A percentile compares a stretch with the other conserved stretches of the same genome.
Evolutionary conservation across 37 sponge, comb jelly and placozoan species (phyloP).

Genomic region (Ianthella basta): DNA sequence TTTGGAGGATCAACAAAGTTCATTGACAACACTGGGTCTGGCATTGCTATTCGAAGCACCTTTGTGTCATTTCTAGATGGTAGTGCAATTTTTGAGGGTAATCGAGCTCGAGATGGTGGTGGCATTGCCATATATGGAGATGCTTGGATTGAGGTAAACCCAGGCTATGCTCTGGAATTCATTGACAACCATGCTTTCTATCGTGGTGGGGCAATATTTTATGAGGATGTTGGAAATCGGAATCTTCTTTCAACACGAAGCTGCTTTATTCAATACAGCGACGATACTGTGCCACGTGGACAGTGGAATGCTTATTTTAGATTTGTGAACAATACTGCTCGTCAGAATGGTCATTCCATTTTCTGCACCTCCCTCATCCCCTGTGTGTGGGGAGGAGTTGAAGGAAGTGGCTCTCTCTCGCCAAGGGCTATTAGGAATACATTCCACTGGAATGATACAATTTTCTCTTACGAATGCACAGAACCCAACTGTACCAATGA

Average conservation of each 20-base stretch:
- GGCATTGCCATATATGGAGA: constrained; percentile 44
- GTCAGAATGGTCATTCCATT: constrained; percentile 38
- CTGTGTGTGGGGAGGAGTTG: constrained; percentile 48
- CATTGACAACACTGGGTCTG: constrained; percentile 37
- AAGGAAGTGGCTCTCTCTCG: not conserved
- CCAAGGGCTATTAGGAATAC: too few relatives aligned
- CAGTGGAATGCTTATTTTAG: constrained; percentile 31
- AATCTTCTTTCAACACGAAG: constrained; percentile 34
- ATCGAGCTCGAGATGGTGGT: constrained; percentile 31
- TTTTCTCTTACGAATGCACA: not conserved
- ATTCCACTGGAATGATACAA: too few relatives aligned
- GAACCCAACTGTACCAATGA: constrained; percentile 24
- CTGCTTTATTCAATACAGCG: constrained; percentile 53
- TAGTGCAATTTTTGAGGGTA: constrained; percentile 6
- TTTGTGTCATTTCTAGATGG: constrained; percentile 1
- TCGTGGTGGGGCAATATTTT: constrained; percentile 42
- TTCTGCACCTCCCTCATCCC: constrained; percentile 59
- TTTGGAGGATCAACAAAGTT: constrained; percentile 26
- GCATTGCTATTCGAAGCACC: constrained; percentile 14
- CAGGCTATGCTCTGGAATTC: not conserved
- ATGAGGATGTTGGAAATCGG: not conserved
- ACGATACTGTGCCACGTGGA: not conserved
- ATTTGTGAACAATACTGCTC: constrained; percentile 50
- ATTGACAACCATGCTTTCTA: constrained; percentile 4
- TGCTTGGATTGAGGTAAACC: not conserved